Percentiles rank a stretch among this genome's conserved stretches.
Evolutionary conservation across 2,797 vertebrate species (phyloP).

Genomic region (Gymnodraco acuticeps): DNA sequence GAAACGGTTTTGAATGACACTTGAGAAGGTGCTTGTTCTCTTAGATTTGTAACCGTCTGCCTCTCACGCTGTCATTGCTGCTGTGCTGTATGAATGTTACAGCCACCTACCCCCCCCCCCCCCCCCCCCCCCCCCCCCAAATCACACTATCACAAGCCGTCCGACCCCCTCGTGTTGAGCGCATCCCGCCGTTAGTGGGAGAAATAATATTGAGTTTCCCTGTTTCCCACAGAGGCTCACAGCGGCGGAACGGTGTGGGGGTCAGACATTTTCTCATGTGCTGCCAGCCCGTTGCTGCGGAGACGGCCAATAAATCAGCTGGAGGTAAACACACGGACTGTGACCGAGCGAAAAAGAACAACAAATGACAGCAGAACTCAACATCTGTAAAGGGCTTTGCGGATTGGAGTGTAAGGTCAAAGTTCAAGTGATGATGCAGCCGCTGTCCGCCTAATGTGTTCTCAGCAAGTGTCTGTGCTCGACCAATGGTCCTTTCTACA

Average conservation of each 20-base stretch:
- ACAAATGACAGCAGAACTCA: constrained; percentile 43
- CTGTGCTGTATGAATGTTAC: constrained; percentile 24
- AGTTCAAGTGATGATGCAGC: constrained; percentile 27
- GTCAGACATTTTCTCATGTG: constrained; percentile 65
- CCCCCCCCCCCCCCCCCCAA: neutral
- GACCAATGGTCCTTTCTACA: neutral
- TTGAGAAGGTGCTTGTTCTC: constrained; percentile 1
- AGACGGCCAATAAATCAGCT: constrained; percentile 68
- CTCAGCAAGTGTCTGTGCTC: neutral
- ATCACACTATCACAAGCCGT: constrained; percentile 3
- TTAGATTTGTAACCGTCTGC: constrained; percentile 15
- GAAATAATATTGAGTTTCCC: constrained; percentile 76
- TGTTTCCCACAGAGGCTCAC: constrained; percentile 73
- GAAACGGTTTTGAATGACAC: constrained; percentile 3
- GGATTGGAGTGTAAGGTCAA: constrained; percentile 27
- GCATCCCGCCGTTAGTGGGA: constrained; percentile 65
- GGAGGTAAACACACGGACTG: constrained; percentile 59
- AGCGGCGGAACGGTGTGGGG: constrained; percentile 26
- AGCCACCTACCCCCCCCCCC: neutral
- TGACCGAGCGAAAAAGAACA: constrained; percentile 42
- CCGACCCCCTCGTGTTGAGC: constrained; percentile 36
- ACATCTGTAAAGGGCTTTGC: constrained; percentile 25
- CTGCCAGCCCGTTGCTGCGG: constrained; percentile 57
- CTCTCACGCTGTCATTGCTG: constrained; percentile 27
- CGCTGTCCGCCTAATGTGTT: neutral